Conservation (phyloP, 2,888 invertebrate species). For the Clitarchus hookeri region DNA sequence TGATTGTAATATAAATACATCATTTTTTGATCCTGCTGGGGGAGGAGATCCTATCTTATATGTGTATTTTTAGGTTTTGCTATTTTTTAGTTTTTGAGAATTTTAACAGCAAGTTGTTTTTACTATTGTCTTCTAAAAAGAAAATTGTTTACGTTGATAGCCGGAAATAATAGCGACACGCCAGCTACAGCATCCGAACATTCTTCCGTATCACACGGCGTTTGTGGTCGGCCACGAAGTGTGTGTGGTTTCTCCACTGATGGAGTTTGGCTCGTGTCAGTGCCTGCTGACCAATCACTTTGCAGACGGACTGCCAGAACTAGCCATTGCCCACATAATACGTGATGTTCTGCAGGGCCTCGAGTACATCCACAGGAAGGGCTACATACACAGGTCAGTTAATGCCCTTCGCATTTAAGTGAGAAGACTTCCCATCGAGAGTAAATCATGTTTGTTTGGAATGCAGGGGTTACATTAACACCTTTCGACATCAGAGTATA, state of each 20-base stretch:
- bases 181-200: slow-evolving; percentile 78
- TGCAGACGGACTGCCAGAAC: slow-evolving; percentile 77
- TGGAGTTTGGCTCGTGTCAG: slow-evolving; percentile 83
- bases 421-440: too few relatives aligned
- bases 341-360: slow-evolving; percentile 78
- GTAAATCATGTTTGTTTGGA: not conserved
- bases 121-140: not conserved
- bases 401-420: not conserved
- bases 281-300: slow-evolving; percentile 79
- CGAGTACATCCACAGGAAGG: slow-evolving; percentile 82
- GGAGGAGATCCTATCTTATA: too few relatives aligned
- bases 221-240: slow-evolving; percentile 80
- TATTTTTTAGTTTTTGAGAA: too few relatives aligned
- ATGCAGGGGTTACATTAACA: not conserved
- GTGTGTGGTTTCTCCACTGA: slow-evolving; percentile 78
- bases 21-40: too few relatives aligned
- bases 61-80: too few relatives aligned
- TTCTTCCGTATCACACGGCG: slow-evolving; percentile 73
- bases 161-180: slow-evolving; percentile 78
- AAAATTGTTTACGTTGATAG: slow-evolving; percentile 53
- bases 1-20: too few relatives aligned
- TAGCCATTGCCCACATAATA: slow-evolving; percentile 77
- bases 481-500: not conserved
- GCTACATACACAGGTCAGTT: slow-evolving; percentile 79
- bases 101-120: too few relatives aligned